Base-by-base conservation (phyloP, 1,140 invertebrate genomes). In the Calosoma granatense region DNA sequence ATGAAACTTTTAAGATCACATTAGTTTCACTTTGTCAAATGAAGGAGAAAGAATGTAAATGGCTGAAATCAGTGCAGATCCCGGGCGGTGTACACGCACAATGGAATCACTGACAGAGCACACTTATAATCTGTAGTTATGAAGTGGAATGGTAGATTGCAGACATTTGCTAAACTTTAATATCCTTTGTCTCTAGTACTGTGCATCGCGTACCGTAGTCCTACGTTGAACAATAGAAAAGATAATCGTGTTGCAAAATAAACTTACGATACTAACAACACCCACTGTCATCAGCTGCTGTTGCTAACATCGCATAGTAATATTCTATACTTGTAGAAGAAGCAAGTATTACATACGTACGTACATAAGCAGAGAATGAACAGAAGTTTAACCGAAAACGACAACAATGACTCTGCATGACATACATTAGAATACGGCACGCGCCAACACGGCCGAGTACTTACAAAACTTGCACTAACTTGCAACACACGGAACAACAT, bases 141-240 rank as follows among this genome's bases (percentile, higher is more conserved):
- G 41, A 17, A 47, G 41, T 47, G 41, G 17, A 47, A 47, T 47
- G 41, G 41, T 47, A 47, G 41, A 47, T 47, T 12, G 41, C 41
- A 47, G 9, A 17, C 41, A 47, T 47, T 47, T 12, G 17, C 41
- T 47, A 47, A 47, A 47, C 41, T 47, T 47, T 47, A 47, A 47
- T 47, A 47, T 47, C 41, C 41, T 47, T 47, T 47, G 41, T 47
- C 41, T 47, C 17, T 47, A 9, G 41, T 17, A 14, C 15, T 47
- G 17, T 6, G 26, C 26, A 9, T 36, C 26, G n/a, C n/a, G n/a
- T n/a, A n/a, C n/a, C n/a, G n/a, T 36, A n/a, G 26, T n/a, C 41
- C 17, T 12, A 11, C 9, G 17, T 17, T 3, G 9, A 47, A 47
- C 41, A 47, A 47, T 12, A 17, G 17, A 9, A 47, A 47, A 47